These are phyloP conservation scores for Scortum barcoo DNA, from an alignment of 2,113 vertebrate genomes.

Conservation along the genomic window DNA sequence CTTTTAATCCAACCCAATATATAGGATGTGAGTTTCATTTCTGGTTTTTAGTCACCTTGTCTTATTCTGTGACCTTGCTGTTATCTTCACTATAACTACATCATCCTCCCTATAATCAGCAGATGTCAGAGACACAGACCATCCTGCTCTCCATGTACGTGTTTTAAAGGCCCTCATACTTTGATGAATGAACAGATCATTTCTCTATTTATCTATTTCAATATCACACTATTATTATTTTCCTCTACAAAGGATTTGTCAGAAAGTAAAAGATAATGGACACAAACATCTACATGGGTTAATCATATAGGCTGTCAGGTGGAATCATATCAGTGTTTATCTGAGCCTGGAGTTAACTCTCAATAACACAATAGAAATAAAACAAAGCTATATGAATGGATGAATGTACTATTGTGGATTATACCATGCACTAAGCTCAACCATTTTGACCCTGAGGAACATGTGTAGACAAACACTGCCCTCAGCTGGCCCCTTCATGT, in stretches of 20 bases:
- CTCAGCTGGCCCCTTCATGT: conserved; percentile 24
- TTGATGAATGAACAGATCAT: not conserved
- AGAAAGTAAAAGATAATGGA: not conserved
- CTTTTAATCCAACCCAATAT: too few species aligned
- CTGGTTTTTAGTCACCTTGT: too few species aligned
- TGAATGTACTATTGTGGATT: not conserved
- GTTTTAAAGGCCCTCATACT: not conserved
- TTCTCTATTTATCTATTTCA: not conserved
- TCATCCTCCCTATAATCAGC: too few species aligned
- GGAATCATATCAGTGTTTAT: not conserved
- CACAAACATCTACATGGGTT: not conserved
- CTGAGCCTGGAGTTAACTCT: not conserved
- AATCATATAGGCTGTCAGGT: not conserved
- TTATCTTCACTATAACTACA: too few species aligned
- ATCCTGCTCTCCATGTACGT: too few species aligned
- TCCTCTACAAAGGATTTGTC: not conserved
- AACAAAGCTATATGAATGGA: not conserved
- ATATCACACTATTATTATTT: too few species aligned
- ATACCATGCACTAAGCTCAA: not conserved
- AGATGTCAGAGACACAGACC: too few species aligned
- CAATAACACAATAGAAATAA: too few species aligned
- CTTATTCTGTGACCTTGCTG: too few species aligned
- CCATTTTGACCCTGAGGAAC: not conserved
- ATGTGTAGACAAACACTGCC: conserved; percentile 31
- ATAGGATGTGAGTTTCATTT: too few species aligned